phyloP scores from a whole-genome alignment of 1,140 invertebrate genomes.

The Sinella curviseta region DNA sequence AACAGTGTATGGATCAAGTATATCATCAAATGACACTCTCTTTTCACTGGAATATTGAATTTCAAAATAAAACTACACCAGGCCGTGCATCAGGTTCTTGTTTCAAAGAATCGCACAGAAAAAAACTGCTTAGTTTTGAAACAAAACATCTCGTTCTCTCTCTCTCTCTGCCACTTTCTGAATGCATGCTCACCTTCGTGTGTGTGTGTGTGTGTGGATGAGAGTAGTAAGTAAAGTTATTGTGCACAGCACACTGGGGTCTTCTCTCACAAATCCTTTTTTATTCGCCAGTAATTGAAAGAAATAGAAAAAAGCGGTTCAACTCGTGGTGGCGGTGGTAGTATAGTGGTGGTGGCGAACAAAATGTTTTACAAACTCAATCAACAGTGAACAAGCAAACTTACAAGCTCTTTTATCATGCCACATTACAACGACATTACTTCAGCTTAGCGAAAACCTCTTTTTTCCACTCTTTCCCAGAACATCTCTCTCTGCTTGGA shows the following conservation, averaged over 20 bases:
- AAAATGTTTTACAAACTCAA: constrained; percentile 13
- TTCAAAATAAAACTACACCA: no score
- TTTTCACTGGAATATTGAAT: no score
- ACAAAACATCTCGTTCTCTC: not conserved
- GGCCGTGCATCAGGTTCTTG: no score
- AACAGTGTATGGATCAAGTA: no score
- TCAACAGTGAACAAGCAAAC: constrained; percentile 11
- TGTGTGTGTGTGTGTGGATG: no score
- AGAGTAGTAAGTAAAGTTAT: not conserved
- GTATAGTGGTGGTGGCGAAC: no score
- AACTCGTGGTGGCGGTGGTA: not conserved
- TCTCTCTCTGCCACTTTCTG: not conserved
- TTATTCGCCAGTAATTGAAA: not conserved
- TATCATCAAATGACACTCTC: no score
- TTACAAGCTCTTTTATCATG: not conserved
- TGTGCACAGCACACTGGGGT: not conserved
- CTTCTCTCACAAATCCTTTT: not conserved
- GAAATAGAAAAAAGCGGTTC: constrained; percentile 3
- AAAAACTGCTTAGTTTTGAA: not conserved
- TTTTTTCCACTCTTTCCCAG: not conserved
- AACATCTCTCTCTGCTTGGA: not conserved
- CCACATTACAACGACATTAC: not conserved
- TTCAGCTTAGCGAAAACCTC: not conserved
- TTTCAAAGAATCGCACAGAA: no score
- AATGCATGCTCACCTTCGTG: no score